phyloP scores from a whole-genome alignment of 2,113 vertebrate genomes.

The Macrotis lagotis region DNA sequence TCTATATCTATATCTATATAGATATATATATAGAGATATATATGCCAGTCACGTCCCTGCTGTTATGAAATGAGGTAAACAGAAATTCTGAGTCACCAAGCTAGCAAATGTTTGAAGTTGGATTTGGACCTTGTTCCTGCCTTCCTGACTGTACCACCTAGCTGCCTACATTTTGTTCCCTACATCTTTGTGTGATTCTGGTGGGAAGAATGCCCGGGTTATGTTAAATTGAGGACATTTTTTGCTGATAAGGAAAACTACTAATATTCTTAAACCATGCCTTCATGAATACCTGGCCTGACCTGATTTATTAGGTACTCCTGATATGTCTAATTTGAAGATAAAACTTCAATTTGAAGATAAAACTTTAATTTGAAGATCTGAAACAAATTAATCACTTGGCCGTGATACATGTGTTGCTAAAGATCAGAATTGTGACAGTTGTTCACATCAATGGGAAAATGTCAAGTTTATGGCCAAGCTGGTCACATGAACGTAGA shows the following conservation, averaged over 20 bases:
- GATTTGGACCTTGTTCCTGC: background rate
- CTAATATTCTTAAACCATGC: background rate
- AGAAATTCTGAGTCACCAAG: background rate
- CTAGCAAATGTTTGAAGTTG: background rate
- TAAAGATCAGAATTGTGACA: background rate
- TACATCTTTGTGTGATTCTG: fast-evolving
- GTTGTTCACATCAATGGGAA: background rate
- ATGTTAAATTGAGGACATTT: background rate
- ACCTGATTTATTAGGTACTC: background rate
- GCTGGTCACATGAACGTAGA: background rate
- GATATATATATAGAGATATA: too few relatives aligned
- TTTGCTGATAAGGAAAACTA: background rate
- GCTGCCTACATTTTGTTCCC: background rate
- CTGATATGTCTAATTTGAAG: background rate
- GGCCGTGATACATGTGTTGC: background rate
- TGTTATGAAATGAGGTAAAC: background rate
- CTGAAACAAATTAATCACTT: background rate
- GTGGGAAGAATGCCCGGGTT: background rate
- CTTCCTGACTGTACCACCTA: background rate
- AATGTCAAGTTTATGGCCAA: background rate
- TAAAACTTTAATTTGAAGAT: background rate
- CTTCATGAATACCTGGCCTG: background rate
- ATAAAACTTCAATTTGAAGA: background rate
- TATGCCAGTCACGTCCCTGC: too few relatives aligned
- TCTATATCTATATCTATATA: too few relatives aligned